Percentiles rank a stretch among this genome's conserved stretches.
Conservation (phyloP, 2,113 vertebrate species). For the Eulemur rufifrons region DNA sequence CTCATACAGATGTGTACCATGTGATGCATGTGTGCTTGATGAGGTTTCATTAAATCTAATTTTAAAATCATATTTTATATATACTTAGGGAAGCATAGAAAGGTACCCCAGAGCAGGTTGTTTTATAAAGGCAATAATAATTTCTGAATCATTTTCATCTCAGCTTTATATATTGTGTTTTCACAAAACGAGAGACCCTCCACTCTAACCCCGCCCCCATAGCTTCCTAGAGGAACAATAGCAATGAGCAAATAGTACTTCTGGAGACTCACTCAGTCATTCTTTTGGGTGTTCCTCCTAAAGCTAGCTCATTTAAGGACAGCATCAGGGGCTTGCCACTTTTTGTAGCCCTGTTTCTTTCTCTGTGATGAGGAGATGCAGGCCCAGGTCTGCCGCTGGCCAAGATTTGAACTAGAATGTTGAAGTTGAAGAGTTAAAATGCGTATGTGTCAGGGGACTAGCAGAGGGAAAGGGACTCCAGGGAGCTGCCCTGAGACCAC, state of each 20-base stretch:
- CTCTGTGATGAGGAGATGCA: background rate
- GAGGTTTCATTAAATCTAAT: background rate
- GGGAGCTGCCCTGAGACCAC: background rate
- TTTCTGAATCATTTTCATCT: constrained; percentile 28
- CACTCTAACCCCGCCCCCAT: too few relatives aligned
- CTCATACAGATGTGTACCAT: background rate
- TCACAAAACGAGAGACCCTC: background rate
- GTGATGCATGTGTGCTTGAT: background rate
- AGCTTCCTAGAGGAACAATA: background rate
- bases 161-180: background rate
- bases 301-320: background rate
- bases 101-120: background rate
- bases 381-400: background rate
- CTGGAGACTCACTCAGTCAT: background rate
- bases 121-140: background rate
- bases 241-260: background rate
- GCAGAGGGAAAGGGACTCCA: background rate
- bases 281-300: background rate
- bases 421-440: background rate
- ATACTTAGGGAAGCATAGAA: background rate
- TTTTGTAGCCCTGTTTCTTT: background rate
- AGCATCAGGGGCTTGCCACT: background rate
- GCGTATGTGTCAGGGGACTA: background rate
- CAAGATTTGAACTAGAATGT: background rate
- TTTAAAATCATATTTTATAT: constrained; percentile 41